Percentiles rank a stretch among this genome's conserved stretches.
phyloP scores from a whole-genome alignment of 2,888 invertebrate genomes.

The Eucera pruinosa region DNA sequence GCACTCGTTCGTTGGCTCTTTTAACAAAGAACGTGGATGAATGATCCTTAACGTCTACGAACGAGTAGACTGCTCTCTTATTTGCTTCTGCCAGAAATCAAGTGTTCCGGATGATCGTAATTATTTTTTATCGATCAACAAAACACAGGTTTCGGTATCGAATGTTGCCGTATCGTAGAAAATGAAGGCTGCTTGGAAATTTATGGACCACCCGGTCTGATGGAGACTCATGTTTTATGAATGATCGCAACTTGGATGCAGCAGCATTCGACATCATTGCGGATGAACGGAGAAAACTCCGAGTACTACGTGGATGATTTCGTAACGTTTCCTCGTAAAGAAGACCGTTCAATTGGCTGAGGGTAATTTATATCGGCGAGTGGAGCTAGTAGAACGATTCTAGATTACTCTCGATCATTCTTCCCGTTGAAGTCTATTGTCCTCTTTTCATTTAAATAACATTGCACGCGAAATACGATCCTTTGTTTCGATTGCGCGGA shows the following conservation, averaged over 20 bases:
- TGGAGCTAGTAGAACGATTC: constrained; percentile 26
- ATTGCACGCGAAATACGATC: background rate
- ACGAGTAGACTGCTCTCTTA: constrained; percentile 56
- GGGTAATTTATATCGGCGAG: constrained; percentile 73
- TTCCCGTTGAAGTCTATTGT: background rate
- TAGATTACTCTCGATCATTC: constrained; percentile 4
- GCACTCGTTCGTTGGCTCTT: constrained; percentile 57
- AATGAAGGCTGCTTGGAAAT: constrained; percentile 77
- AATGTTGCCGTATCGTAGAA: constrained; percentile 70
- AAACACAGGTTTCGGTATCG: too few species aligned
- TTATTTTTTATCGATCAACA: constrained; percentile 77
- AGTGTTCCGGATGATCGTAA: constrained; percentile 62
- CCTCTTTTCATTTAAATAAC: constrained; percentile 15
- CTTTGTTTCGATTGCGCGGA: background rate
- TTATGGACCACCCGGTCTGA: constrained; percentile 76
- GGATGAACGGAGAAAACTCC: constrained; percentile 68
- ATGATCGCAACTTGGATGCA: constrained; percentile 74
- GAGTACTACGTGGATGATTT: constrained; percentile 40
- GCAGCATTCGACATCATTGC: constrained; percentile 67
- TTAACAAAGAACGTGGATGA: constrained; percentile 62
- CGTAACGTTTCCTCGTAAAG: constrained; percentile 41
- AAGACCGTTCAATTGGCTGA: constrained; percentile 63
- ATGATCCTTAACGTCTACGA: constrained; percentile 64
- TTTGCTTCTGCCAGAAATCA: constrained; percentile 60
- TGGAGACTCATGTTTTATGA: constrained; percentile 81